These are phyloP conservation scores for Pseudochirops corinnae DNA, from an alignment of 2,797 vertebrate species.

Conservation along the genomic window DNA sequence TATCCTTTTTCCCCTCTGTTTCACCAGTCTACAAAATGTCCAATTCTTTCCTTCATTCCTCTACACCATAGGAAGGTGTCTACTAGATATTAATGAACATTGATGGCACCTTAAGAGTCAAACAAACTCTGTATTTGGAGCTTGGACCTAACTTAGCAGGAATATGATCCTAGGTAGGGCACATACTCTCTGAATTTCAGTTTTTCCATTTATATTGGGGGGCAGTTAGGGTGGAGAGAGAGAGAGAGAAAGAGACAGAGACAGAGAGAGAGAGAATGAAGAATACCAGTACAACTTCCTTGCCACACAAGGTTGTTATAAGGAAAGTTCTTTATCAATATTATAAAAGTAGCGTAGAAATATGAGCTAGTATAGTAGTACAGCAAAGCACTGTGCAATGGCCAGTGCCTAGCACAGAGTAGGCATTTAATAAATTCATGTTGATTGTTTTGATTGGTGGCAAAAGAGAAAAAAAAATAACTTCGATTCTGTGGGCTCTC, in stretches of 20 bases:
- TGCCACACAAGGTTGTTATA: not conserved
- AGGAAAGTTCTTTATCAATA: not conserved
- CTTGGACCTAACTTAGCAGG: not conserved
- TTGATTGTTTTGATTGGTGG: not conserved
- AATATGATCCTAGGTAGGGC: not conserved
- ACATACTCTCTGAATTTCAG: not conserved
- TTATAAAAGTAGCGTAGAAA: accelerated
- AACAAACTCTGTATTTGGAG: not conserved
- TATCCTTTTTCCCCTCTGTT: not conserved
- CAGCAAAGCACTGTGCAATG: not conserved
- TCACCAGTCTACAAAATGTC: not conserved
- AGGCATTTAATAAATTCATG: not conserved
- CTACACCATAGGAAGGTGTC: not conserved
- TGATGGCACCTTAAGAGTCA: not conserved
- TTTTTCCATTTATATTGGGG: not conserved
- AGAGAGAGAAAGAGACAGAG: too few relatives aligned
- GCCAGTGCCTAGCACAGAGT: not conserved
- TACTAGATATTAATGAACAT: not conserved
- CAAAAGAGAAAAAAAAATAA: not conserved
- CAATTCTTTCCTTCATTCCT: not conserved
- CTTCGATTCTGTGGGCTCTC: not conserved
- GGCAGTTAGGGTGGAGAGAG: too few relatives aligned
- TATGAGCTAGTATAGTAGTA: not conserved
- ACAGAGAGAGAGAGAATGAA: too few relatives aligned
- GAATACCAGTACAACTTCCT: not conserved